Base-by-base conservation (phyloP, 2,797 vertebrate genomes). In the Amblyraja radiata region DNA sequence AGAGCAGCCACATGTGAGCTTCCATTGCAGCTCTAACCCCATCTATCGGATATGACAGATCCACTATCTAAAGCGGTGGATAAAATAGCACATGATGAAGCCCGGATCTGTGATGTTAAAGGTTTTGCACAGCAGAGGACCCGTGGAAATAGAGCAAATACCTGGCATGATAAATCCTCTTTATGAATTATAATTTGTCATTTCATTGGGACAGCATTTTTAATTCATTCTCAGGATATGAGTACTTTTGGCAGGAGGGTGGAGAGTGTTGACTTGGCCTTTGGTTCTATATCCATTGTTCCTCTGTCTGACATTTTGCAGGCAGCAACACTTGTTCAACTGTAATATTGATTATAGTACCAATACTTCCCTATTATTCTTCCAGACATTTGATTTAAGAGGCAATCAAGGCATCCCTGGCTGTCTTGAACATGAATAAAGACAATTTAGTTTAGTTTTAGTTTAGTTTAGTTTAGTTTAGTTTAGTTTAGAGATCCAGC, bases 391-490 rank as follows among this genome's bases (percentile, higher is more conserved):
- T 68, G 61, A 86, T 68, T 13, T 65, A 36, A 88, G 84, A 68
- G 16, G 61, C n/a, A 88, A 68, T 88, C 61, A 36, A 36, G n/a
- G n/a, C n/a, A 18, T 58, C 58, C 32, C 6, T 36, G 25, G 2
- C 76, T 78, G 76, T 78, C n/a, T 78, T 28, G 76, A 78, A 11
- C 32, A 25, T 86, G 83, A 86, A 86, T 63, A 65, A 86, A 86
- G 58, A 14, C 58, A 84, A 65, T 86, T 32, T 32, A 32, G 32
- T 32, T 32, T 32, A n/a, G n/a, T n/a, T n/a, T n/a, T n/a, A 32
- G 32, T 32, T 46, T 46, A 46, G 46, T 46, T 46, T 46, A 3
- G 32, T 32, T 46, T 46, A 46, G 46, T 46, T 46, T 46, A 3
- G 39, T 46, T 46, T 46, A 46, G 46, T 46, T 46, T 46, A 46